Base-by-base conservation (phyloP, 2,113 vertebrate genomes). In the Chamaea fasciata region DNA sequence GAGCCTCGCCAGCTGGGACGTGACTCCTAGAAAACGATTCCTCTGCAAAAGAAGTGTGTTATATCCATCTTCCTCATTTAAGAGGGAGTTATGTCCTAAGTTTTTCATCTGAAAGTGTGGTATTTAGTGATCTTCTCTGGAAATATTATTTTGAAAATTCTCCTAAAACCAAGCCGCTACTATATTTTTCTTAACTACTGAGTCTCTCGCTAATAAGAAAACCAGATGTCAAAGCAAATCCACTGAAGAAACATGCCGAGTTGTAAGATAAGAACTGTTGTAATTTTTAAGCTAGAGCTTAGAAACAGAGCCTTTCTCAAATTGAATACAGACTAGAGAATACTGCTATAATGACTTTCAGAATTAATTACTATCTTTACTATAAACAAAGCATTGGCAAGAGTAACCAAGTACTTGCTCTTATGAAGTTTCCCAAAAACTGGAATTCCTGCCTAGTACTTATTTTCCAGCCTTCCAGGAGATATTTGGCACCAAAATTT, bases 1-100 rank as follows among this genome's bases (percentile, higher is more conserved):
- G 18, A 89, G 39, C 39, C 20, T 75, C 0, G 0, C 13, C 52
- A 80, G 24, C 87, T 86, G 64, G 55, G 35, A 74, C 0, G 3
- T 0, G 2, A 62, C 0, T 1, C 30, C 33, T 27, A 31, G 22
- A 86, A 60, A 67, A 11, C 6, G 5, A 0, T 50, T 86, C 20
- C 35, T 81, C 30, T n/a, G 50, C 31, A 64, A 50, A 5, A 57
- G 27, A 73, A 63, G 9, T 20, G 7, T 2, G 1, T 68, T 55
- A 39, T 12, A 44, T 24, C 13, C 52, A 63, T 50, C 35, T 78
- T 10, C 5, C 18, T 64, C 21, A 13, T 21, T 17, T 67, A 62
- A 70, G 6, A 77, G 23, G 17, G 11, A 65, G 18, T 57, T 78
- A 23, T 5, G 21, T 26, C n/a, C 35, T 0, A 0, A 37, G 7